These are phyloP conservation scores for Heterodera schachtii DNA, from an alignment of 1,140 invertebrate species.

Conservation along the genomic window DNA sequence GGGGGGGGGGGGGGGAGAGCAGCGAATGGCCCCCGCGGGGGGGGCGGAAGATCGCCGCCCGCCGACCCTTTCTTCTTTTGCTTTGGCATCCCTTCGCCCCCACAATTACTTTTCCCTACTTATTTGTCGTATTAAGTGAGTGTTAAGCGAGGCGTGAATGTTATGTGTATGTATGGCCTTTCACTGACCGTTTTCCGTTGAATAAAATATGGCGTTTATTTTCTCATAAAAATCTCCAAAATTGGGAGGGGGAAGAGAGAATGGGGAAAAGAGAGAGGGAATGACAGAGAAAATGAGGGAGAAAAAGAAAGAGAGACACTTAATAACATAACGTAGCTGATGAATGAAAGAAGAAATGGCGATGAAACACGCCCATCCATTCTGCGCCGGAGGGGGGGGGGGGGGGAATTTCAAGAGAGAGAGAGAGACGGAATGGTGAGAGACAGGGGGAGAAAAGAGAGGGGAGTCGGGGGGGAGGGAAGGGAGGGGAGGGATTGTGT, in stretches of 20 bases:
- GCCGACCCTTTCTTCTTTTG: not conserved
- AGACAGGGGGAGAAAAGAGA: too few species aligned
- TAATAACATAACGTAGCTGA: not conserved
- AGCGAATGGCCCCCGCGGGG: not conserved
- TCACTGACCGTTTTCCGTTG: not conserved
- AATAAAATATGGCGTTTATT: not conserved
- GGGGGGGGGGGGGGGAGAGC: not conserved
- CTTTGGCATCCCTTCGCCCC: not conserved
- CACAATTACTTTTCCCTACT: not conserved
- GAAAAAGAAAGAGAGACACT: not conserved
- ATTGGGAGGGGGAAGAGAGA: not conserved
- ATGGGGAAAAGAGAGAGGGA: not conserved
- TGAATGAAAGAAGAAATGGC: slow-evolving; percentile 8
- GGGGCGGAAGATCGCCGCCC: not conserved
- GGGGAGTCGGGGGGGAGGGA: too few species aligned
- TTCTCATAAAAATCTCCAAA: not conserved
- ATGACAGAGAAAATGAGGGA: not conserved
- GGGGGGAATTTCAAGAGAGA: not conserved
- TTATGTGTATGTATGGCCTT: not conserved
- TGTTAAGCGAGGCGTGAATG: not conserved
- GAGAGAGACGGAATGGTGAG: not conserved
- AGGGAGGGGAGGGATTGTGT: too few species aligned
- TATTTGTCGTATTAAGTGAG: not conserved
- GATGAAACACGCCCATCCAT: not conserved
- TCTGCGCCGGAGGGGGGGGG: too few species aligned